phyloP scores from a whole-genome alignment of 2,113 vertebrate genomes.

The Apus apus region DNA sequence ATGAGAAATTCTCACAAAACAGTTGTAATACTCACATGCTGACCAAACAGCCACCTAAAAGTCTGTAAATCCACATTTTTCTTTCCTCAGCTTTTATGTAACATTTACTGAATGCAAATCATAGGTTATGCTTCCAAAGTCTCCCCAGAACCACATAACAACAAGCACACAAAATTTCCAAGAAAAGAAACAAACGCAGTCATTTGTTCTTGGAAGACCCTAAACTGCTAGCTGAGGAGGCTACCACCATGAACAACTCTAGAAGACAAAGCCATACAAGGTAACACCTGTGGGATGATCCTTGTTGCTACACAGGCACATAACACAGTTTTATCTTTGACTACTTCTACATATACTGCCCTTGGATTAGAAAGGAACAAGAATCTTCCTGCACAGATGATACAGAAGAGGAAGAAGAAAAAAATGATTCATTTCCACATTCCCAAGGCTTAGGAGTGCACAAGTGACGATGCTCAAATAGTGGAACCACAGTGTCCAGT shows the following conservation, averaged over 20 bases:
- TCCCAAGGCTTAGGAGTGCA: background rate
- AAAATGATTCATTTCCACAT: background rate
- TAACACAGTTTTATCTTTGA: background rate
- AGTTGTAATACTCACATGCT: fast-evolving
- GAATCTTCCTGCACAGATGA: background rate
- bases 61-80: background rate
- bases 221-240: background rate
- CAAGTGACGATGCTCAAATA: background rate
- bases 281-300: background rate
- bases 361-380: background rate
- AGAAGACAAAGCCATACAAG: background rate
- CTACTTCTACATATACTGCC: fast-evolving
- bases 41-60: background rate
- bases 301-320: fast-evolving
- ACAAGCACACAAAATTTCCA: background rate
- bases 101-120: background rate
- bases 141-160: background rate
- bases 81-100: background rate
- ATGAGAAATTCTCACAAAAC: background rate
- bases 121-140: background rate
- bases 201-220: fast-evolving
- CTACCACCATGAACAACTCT: background rate
- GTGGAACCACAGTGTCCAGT: fast-evolving
- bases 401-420: background rate
- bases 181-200: fast-evolving